Base-by-base conservation (phyloP, 1,140 invertebrate species). In the Grapholita molesta region DNA sequence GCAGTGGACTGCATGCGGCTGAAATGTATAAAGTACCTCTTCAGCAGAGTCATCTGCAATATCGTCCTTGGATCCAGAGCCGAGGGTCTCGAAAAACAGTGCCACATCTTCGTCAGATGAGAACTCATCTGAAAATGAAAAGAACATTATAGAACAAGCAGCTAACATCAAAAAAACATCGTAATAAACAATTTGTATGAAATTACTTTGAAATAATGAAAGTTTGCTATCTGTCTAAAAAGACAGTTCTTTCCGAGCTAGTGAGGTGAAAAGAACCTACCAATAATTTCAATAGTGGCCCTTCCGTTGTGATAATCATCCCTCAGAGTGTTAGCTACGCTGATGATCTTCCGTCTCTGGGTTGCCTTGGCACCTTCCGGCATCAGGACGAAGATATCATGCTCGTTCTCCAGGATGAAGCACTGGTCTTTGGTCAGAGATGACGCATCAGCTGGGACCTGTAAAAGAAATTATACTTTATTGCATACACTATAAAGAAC, bases 391-490 rank as follows among this genome's bases (percentile, higher is more conserved):
- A 95, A 97, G 70, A 98, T 95, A 66, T 96, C 94, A 69, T 94
- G 94, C 1, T 96, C 96, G 21, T 94, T 92, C 90, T 99, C 97
- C 68, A 98, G 87, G 76, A 98, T 97, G 90, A 98, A 99, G 83
- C 97, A 98, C 86, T 98, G 97, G 15, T 97, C 96, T 84, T 95
- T 95, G 86, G 98, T 98, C 93, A 99, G 95, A 0, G 96, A 90
- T 0, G 78, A 77, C 0, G 79, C 65, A 6, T 90, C 86, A 0
- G 88, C 82, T 75, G 80, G 77, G 0, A 90, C 86, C 88, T 90
- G 74, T 25, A 57, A 52, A 15, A 11, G 5, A n/a, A 33, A 9
- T 5, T 33, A n/a, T 9, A 33, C 6, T 33, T 33, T 33, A 33
- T 33, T 33, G n/a, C n/a, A n/a, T n/a, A n/a, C n/a, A 33, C 32